phyloP scores from a whole-genome alignment of 2,888 invertebrate species.

The Leptinotarsa juncta region DNA sequence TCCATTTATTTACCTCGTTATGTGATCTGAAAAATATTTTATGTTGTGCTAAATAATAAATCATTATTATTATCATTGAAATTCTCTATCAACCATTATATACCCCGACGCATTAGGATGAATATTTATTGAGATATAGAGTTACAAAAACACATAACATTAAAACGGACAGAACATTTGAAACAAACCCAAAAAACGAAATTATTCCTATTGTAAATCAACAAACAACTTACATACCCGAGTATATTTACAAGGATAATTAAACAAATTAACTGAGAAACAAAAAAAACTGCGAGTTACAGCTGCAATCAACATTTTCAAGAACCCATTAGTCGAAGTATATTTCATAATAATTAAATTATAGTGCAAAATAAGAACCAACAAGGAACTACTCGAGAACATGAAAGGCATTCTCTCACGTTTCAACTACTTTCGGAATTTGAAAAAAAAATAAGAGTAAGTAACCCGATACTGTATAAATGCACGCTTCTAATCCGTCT shows the following conservation, averaged over 20 bases:
- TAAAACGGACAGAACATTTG: too few species aligned
- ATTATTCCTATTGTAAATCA: too few species aligned
- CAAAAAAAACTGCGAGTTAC: neutral
- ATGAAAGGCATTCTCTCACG: conserved; percentile 6
- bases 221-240: neutral
- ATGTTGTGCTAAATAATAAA: too few species aligned
- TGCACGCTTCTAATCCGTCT: conserved; percentile 16
- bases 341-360: conserved; percentile 7
- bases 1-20: too few species aligned
- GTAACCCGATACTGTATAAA: conserved; percentile 16
- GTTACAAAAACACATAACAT: too few species aligned
- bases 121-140: too few species aligned
- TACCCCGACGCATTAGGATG: too few species aligned
- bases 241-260: neutral
- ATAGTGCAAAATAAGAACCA: neutral
- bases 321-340: neutral
- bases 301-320: neutral
- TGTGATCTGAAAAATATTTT: too few species aligned
- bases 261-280: neutral
- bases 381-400: conserved; percentile 4
- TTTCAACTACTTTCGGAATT: neutral
- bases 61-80: too few species aligned
- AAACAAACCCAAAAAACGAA: too few species aligned
- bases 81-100: too few species aligned
- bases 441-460: neutral